Evolutionary conservation across 2,113 vertebrate genomes (phyloP), one percentile per base, ranked within the genome.

Genomic region (Podiceps cristatus): DNA sequence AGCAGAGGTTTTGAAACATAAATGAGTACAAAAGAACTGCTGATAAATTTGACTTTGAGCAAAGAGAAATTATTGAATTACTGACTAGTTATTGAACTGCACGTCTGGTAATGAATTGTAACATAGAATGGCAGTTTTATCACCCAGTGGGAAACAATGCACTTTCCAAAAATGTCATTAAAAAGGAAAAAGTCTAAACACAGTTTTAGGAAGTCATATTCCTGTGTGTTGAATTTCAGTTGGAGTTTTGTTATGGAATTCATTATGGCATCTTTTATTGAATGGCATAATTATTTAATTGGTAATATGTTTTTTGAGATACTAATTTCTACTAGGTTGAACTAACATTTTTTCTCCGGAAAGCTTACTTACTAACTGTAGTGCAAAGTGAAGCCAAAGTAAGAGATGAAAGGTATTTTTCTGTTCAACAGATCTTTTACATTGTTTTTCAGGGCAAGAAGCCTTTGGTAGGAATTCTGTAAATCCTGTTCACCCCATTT

Each of bases 391-490:
- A 90, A 60, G 37, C 12, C 37, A 59, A 77, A 71, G 18, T 64
- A 60, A 76, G 31, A 81, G 13, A 58, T 16, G 62, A 86, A 52
- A 68, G 23, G 8, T 80, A 52, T n/a, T 91, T 86, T 90, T 76
- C 40, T 81, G 20, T 88, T 63, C 44, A 82, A 17, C n/a, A 55
- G 16, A 62, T 55, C 28, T 74, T 86, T 72, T 72, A 18, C 18
- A 7, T 91, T 94, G 6, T 87, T 93, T 97, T 97, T 95, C 81
- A 98, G 98, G 31, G 79, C 96, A 74, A 85, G 64, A 93, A 91
- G 68, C 49, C 19, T 80, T 74, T 76, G 33, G 17, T 40, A 92
- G 86, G 19, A 94, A 28, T 47, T 66, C 49, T 37, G 4, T 80
- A 52, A 53, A 66, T 84, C 22, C 8, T 20, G 0, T 10, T 81